A percentile compares a stretch with the other conserved stretches of the same genome.
phyloP scores from a whole-genome alignment of 2,797 vertebrate species.

The Cottoperca gobio region DNA sequence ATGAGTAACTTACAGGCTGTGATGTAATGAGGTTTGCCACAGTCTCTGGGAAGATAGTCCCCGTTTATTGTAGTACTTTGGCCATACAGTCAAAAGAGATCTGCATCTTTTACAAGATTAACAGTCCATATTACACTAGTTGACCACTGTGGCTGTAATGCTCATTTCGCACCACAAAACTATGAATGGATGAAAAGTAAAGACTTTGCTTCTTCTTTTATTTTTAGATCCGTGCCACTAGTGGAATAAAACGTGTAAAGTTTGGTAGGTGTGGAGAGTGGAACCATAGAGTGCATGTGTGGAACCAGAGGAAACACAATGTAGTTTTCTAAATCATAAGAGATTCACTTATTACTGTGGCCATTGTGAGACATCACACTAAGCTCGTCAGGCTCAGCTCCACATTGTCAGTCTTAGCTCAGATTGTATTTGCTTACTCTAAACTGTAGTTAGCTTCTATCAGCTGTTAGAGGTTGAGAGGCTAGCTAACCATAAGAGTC shows the following conservation, averaged over 20 bases:
- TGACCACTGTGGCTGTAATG: neutral
- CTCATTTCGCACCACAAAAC: constrained; percentile 14
- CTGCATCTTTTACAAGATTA: constrained; percentile 14
- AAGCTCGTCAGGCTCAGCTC: neutral
- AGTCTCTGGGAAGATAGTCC: neutral
- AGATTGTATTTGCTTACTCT: neutral
- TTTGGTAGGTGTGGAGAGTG: neutral
- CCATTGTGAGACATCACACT: neutral
- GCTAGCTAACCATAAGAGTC: neutral
- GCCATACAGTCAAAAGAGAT: constrained; percentile 14
- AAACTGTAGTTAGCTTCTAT: neutral
- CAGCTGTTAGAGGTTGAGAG: neutral
- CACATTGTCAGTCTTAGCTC: neutral
- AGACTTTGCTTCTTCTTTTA: neutral
- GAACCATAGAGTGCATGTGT: neutral
- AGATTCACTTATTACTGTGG: neutral
- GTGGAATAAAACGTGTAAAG: neutral
- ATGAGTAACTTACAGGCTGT: constrained; percentile 12
- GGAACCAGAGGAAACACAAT: neutral
- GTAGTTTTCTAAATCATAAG: neutral
- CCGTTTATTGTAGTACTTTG: constrained; percentile 21
- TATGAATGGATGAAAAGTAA: neutral
- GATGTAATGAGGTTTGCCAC: constrained; percentile 1
- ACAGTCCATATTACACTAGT: constrained; percentile 4
- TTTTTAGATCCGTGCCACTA: neutral